Conservation (phyloP, 1,140 invertebrate species). For the Rhyacophila brunnea region DNA sequence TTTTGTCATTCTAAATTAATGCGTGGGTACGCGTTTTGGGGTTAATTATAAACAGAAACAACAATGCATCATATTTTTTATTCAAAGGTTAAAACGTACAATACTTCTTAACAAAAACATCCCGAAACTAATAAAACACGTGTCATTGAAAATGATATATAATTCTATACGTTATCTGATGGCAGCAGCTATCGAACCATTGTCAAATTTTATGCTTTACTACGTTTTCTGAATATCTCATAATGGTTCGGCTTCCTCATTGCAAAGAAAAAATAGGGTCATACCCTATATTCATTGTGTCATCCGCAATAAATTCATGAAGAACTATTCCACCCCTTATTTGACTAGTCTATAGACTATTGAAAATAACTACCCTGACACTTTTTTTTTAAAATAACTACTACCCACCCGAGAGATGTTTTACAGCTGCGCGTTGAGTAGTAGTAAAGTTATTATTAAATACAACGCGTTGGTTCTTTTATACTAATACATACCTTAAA, state of each 20-base stretch:
- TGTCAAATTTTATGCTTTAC: slow-evolving; percentile 4
- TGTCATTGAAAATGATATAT: slow-evolving; percentile 17
- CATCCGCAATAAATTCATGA: slow-evolving; percentile 32
- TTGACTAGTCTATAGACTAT: slow-evolving; percentile 24
- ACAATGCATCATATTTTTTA: no score
- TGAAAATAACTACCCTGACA: slow-evolving; percentile 8
- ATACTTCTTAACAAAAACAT: neutral
- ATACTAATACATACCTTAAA: no score
- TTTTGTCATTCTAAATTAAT: no score
- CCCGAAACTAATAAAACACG: slow-evolving; percentile 26
- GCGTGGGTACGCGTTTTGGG: no score
- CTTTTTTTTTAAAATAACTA: slow-evolving; percentile 13
- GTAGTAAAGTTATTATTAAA: no score
- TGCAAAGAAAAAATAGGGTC: slow-evolving; percentile 1
- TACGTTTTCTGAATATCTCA: neutral
- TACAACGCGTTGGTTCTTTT: no score
- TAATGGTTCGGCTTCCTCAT: neutral
- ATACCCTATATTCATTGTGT: slow-evolving; percentile 25
- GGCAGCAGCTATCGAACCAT: neutral
- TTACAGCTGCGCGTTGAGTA: slow-evolving; percentile 17
- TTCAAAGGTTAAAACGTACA: no score
- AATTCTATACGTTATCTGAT: slow-evolving; percentile 17
- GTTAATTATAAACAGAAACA: no score
- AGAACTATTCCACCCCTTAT: slow-evolving; percentile 31
- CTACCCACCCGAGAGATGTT: neutral